phyloP scores from a whole-genome alignment of 1,140 invertebrate genomes.

The Eupristina koningsbergeri region DNA sequence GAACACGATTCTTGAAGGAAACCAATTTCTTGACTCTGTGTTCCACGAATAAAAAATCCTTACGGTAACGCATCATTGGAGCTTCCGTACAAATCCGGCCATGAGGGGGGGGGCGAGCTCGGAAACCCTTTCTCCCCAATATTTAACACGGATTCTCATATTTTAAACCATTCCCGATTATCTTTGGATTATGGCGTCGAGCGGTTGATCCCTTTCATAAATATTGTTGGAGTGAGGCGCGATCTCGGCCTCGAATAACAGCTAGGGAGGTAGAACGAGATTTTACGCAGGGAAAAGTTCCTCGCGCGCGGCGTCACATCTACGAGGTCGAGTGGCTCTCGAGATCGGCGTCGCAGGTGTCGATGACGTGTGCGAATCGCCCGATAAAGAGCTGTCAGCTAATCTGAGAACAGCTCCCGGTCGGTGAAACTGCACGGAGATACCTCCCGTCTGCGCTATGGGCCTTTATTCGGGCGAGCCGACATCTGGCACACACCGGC shows the following conservation, averaged over 20 bases:
- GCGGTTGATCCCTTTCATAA: neutral
- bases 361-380: slow-evolving; percentile 30
- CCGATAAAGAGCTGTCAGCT: neutral
- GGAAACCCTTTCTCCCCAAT: neutral
- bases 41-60: neutral
- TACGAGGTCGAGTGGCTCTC: neutral
- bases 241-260: no score
- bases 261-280: neutral
- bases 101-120: no score
- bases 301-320: neutral
- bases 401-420: neutral
- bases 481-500: slow-evolving; percentile 66
- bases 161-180: neutral
- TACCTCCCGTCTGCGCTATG: slow-evolving; percentile 25
- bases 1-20: neutral
- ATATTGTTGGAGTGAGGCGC: neutral
- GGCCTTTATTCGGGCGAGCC: slow-evolving; percentile 39
- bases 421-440: slow-evolving; percentile 16
- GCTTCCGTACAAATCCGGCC: neutral
- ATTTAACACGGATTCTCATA: no score
- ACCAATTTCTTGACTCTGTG: neutral
- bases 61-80: neutral
- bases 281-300: slow-evolving; percentile 17
- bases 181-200: neutral
- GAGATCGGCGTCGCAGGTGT: slow-evolving; percentile 54